Base-by-base conservation (phyloP, 2,888 invertebrate species). In the Leucophora obtusa region DNA sequence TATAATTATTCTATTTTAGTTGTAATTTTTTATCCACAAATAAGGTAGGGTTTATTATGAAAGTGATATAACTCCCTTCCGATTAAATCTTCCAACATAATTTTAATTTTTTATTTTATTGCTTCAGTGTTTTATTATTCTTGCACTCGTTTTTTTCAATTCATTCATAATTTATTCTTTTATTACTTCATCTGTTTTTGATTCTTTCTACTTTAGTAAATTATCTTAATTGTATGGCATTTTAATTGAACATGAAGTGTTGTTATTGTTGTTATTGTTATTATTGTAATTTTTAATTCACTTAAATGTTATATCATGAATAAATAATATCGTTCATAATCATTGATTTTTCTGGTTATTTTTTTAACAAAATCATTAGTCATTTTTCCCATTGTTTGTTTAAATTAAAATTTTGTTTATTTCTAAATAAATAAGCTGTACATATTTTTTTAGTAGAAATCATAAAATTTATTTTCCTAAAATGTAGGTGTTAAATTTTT, bases 391-490 rank as follows among this genome's bases (percentile, higher is more conserved):
- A 50, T 50, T 66, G 71, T 78, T 78, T 78, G 66, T 78, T 78
- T 72, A 72, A 70, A 76, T 70, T 38, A 33, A 76, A 70, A 76
- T 72, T 66, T 77, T 66, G 68, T 71, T 77, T 66, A 60, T 50
- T 62, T 72, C 60, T 78, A 78, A 72, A 78, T 78, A 78, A 72
- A 78, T 78, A 78, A 68, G 56, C 50, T 60, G 65, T 66, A 38
- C 35, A n/a, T 15, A 11, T 38, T 58, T 47, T 51, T 70, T 53
- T 21, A 59, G 24, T 14, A 60, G 47, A 71, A 58, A 59, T 77
- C 59, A 77, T 71, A 71, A 66, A 65, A 59, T 56, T 56, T 56
- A 0, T 9, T n/a, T 24, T 33, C 7, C 17, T 43, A 43, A 54
- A 66, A 43, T 66, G 21, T 53, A 38, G 66, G 17, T 38, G 43